Conservation (phyloP, 2,113 vertebrate genomes). For the Struthio camelus region DNA sequence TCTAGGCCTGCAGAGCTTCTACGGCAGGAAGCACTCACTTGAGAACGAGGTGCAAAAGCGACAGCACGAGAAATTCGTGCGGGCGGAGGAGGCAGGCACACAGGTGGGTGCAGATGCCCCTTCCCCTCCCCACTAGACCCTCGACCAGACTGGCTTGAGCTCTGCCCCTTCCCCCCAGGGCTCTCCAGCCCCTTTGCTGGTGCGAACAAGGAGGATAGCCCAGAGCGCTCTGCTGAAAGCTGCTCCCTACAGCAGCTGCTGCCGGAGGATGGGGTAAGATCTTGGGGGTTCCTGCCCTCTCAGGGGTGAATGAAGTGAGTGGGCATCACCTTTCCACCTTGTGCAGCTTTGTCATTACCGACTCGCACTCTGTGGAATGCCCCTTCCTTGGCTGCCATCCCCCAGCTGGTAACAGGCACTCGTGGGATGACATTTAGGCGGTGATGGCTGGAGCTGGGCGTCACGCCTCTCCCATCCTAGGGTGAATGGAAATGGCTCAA, state of each 20-base stretch:
- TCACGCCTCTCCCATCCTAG: background rate
- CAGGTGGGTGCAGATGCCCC: conserved; percentile 60
- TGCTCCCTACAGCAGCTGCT: conserved; percentile 87
- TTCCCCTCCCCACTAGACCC: background rate
- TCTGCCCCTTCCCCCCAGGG: conserved; percentile 34
- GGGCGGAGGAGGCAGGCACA: conserved; percentile 56
- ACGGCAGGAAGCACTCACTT: conserved; percentile 77
- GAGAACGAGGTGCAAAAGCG: conserved; percentile 70
- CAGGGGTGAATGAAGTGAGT: no score
- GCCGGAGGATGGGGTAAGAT: conserved; percentile 78
- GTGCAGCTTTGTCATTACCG: no score
- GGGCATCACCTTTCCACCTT: no score
- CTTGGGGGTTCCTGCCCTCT: no score
- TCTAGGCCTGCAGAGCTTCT: conserved; percentile 81
- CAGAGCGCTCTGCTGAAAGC: conserved; percentile 84
- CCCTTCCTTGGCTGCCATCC: no score
- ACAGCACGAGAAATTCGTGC: conserved; percentile 70
- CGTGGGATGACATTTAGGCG: no score
- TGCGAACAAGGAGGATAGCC: conserved; percentile 81
- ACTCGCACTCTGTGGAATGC: no score
- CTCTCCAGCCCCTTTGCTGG: conserved; percentile 82
- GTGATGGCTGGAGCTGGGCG: no score
- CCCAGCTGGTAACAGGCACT: no score
- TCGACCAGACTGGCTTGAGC: background rate
- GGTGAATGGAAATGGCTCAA: background rate